Base-by-base conservation (phyloP, 2,113 vertebrate species). In the Diglossa brunneiventris region DNA sequence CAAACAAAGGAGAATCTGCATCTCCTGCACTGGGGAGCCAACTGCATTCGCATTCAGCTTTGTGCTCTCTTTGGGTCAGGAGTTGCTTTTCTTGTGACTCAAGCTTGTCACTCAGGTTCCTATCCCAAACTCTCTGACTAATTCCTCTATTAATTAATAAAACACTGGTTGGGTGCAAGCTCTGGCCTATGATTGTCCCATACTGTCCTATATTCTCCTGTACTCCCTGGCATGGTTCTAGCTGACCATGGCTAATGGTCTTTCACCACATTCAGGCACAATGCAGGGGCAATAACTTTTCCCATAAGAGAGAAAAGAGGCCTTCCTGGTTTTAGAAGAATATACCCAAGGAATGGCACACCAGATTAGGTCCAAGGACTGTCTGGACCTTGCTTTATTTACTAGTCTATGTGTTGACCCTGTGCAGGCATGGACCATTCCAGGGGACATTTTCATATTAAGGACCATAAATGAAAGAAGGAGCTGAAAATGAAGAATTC, bases 141-240 rank as follows among this genome's bases (percentile, higher is more conserved):
- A 59, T 19, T 83, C 79, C 17, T 53, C 11, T 50, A 30, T 8
- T 42, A 47, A 91, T 72, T 46, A 72, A 39, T 37, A 44, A 85
- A 64, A 35, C 9, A 12, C 0, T 6, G 58, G 3, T 33, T 16
- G 7, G 2, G 1, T 61, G 11, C 41, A 23, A 83, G 5, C 31
- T 44, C 33, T 70, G 50, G 8, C 26, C 12, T 58, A 15, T 0
- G 0, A 41, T 27, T 73, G 19, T n/a, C 31, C 46, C 37, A 37
- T 15, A 22, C 11, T 68, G 7, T 50, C 11, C 37, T 31, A 6
- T 31, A 37, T 22, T 44, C 16, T 68, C 37, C 37, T 3, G 6
- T 22, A 7, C 3, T 63, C 17, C 26, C 11, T 76, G 75, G 5
- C 22, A 58, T 7, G 13, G 6, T 52, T 94, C 87, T 64, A 63